These are phyloP conservation scores for Amphiprion percula DNA, from an alignment of 2,113 vertebrate species.

Conservation along the genomic window DNA sequence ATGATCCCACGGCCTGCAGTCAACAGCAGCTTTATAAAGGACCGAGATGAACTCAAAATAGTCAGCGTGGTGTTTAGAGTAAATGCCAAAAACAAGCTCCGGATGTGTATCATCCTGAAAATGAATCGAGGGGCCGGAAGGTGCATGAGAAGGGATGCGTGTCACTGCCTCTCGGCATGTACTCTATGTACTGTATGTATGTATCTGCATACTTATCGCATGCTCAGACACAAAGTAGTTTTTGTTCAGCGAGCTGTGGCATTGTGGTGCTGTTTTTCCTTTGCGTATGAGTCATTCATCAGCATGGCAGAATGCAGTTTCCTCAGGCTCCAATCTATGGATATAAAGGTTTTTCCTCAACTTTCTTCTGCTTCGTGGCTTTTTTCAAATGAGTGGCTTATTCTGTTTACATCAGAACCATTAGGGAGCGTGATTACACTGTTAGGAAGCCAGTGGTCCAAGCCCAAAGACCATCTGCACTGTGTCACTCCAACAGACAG, in stretches of 20 bases:
- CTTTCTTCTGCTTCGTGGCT: conserved; percentile 20
- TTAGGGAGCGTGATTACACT: conserved; percentile 40
- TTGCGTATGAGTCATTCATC: conserved; percentile 45
- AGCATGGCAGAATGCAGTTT: conserved; percentile 45
- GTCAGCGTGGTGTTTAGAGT: conserved; percentile 16
- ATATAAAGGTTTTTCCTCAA: conserved; percentile 8
- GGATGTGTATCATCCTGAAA: conserved; percentile 44
- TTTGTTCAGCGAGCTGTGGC: conserved; percentile 54
- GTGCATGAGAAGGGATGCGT: conserved; percentile 13
- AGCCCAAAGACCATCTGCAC: no score
- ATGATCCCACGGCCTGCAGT: conserved; percentile 16
- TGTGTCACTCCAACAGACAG: no score
- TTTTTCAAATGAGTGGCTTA: conserved; percentile 51
- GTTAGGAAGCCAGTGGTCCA: no score
- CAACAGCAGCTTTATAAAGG: conserved; percentile 22
- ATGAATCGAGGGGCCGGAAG: conserved; percentile 7
- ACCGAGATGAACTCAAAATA: conserved; percentile 36
- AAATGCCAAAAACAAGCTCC: conserved; percentile 32
- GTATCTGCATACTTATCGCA: neutral
- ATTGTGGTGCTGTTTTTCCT: conserved; percentile 51
- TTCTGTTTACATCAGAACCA: conserved; percentile 64
- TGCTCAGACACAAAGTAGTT: conserved; percentile 53
- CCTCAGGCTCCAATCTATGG: conserved; percentile 49
- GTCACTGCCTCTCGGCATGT: conserved; percentile 4
- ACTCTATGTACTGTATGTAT: conserved; percentile 11